Base-by-base conservation (phyloP, 2,797 vertebrate genomes). In the Halcyon leucocephala region DNA sequence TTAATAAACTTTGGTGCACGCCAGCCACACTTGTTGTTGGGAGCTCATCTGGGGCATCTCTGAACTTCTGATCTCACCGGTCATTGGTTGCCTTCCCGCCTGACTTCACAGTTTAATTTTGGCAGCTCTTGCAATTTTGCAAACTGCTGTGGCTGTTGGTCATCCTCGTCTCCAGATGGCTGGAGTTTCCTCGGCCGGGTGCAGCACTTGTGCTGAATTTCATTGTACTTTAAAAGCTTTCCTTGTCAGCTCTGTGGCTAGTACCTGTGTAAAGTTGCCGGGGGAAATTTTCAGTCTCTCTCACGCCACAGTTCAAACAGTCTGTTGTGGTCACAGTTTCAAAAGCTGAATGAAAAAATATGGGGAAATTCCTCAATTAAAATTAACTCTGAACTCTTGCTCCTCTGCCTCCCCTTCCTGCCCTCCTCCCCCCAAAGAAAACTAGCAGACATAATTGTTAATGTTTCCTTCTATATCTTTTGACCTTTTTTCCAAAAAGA, bases 301-400 rank as follows among this genome's bases (percentile, higher is more conserved):
- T 61, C 35, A 4, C 11, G 8, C 57, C 76, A 12, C 76, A 67
- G 84, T 77, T 94, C 86, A 89, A 97, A 97, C 97, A 77, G 95
- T 81, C 96, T 97, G 96, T 97, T 97, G 97, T 97, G 97, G 96
- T 97, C 96, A 97, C 92, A 95, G 97, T 97, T 98, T 98, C 97
- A 97, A 96, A 98, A 97, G 80, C 88, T 93, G 79, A 93, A 96
- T 95, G 95, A 96, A 95, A 96, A 96, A 98, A 97, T 95, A 95
- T 28, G 78, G 97, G 98, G 98, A 98, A 98, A 98, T 98, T 98
- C 98, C 98, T 98, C 96, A 89, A 97, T 97, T 97, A 98, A 97
- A 97, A 97, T 97, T 96, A 98, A 97, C 96, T 94, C 86, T 97
- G 97, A 98, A 98, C 95, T 95, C 95, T 82, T 69, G 91, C 79